Evolutionary conservation across 1,140 invertebrate species (phyloP), one percentile per base, ranked within the genome.

Genomic region (Apocrypta bakeri): DNA sequence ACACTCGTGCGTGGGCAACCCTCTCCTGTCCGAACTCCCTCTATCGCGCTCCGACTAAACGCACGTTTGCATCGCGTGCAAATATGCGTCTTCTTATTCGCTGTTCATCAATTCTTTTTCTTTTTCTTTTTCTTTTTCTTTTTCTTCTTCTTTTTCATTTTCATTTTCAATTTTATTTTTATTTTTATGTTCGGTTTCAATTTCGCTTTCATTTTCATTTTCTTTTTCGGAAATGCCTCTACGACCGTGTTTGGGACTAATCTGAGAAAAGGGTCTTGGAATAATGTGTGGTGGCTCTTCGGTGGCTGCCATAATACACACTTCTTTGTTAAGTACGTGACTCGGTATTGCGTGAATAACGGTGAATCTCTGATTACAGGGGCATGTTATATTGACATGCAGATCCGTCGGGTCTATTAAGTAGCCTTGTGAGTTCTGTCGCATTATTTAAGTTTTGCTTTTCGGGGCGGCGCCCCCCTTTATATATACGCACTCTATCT

Each of bases 371-470:
- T 88, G 87, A 91, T 91, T 89, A 90, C 88, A 37, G 48, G 48
- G 14, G 17, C 40, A 12, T 12, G 12, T 86, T 87, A 9, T 9
- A 91, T 91, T 91, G 88, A 90, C 83, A 92, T 91, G 91, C 88
- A 92, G 89, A 91, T 91, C 85, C 82, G 63, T 88, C 83, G 82
- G 71, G 29, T 71, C 78, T 64, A 80, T 76, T 56, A 56, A 74
- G 42, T 74, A 56, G 88, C 89, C 85, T 79, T 87, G 87, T 87
- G 85, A 85, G 84, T 84, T 74, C 81, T 37, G 3, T 37, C 42
- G 42, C 1, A 17, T 17, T 91, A 90, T 91, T 91, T 91, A 90
- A 90, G 87, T 91, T 91, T 91, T 91, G 90, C 91, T 91, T 90
- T 90, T 88, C 84, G 85, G 89, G 91, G 90, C 88, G 90, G 85